Evolutionary conservation across 2,888 invertebrate species (phyloP), one percentile per base, ranked within the genome.

Genomic region (Thera obeliscata): DNA sequence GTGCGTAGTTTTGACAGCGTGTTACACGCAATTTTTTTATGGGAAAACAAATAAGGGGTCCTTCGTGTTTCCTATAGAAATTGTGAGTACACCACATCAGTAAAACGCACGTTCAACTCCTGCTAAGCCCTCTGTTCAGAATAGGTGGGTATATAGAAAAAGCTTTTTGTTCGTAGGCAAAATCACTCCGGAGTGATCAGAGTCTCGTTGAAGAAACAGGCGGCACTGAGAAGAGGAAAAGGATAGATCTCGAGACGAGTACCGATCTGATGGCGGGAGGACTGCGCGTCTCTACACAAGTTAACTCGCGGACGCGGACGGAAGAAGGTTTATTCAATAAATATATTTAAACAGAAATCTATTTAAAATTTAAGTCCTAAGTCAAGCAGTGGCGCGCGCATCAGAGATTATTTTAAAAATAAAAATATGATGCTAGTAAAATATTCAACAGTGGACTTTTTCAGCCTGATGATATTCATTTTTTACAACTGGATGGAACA

Each of bases 211-310:
- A 90, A 76, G 90, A 89, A 81, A 90, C 91, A 78, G 94, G 94
- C 72, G 95, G 95, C 61, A 95, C 91, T 70, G 96, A 96, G 85
- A 94, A 95, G 64, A 96, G 97, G 83, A 96, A 95, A 80, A 95
- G 97, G 66, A 97, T 97, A 86, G 97, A 97, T 84, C 96, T 97
- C 84, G 97, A 98, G 87, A 96, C 96, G 81, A 95, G 96, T 84
- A 97, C 97, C 60, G 97, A 98, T 87, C 96, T 97, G 86, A 94
- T 97, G 87, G 96, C 96, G 80, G 96, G 97, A 85, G 98, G 98
- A 75, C 95, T 96, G 82, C 95, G 96, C 81, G 94, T 97, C 80
- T 96, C 95, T 74, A 96, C 96, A 87, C 97, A 97, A 84, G 96
- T 97, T 95, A 95, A 96, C 82, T 96, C 96, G 88, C 95, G 96